Evolutionary conservation across 2,888 invertebrate genomes (phyloP), one percentile per base, ranked within the genome.

Genomic region (Hofmannophila pseudospretella): DNA sequence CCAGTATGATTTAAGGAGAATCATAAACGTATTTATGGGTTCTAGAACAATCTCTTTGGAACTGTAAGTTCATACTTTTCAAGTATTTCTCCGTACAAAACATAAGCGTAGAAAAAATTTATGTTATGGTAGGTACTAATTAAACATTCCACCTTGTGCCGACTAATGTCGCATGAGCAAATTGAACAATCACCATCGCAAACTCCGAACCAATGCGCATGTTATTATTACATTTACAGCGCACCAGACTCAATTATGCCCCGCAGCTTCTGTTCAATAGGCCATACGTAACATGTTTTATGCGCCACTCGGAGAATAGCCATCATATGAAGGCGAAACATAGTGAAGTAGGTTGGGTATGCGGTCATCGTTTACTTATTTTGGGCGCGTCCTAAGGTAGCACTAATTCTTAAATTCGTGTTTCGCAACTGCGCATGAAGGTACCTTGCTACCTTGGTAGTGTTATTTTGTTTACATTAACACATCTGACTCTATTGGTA

Each of bases 341-440:
- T n/a, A n/a, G 53, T 59, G 52, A n/a, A 44, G 54, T 62, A 14
- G 55, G 16, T 5, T 47, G 51, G 52, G 58, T 64, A 79, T 82
- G 78, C 67, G 72, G 74, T 85, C 84, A 84, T 80, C 77, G 67
- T 29, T 38, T 32, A 26, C 35, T 35, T 42, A 42, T 38, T 42
- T 42, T 32, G 29, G 38, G 41, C 38, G 41, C 36, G 41, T 36
- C 34, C 16, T 12, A 26, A 32, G 26, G 20, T 14, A 32, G 16
- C 29, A 22, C n/a, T 48, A 34, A 36, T 45, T 49, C 45, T 47
- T 44, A 47, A 54, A 55, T 51, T 45, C 48, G 40, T 49, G 46
- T 67, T 65, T 61, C 58, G 53, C 54, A 69, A 69, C 56, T 58
- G 54, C 65, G 67, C 31, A 12, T 11, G 16, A 14, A 32, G 25